These are phyloP conservation scores for Clamator glandarius DNA, from an alignment of 2,797 vertebrate genomes.

Conservation along the genomic window DNA sequence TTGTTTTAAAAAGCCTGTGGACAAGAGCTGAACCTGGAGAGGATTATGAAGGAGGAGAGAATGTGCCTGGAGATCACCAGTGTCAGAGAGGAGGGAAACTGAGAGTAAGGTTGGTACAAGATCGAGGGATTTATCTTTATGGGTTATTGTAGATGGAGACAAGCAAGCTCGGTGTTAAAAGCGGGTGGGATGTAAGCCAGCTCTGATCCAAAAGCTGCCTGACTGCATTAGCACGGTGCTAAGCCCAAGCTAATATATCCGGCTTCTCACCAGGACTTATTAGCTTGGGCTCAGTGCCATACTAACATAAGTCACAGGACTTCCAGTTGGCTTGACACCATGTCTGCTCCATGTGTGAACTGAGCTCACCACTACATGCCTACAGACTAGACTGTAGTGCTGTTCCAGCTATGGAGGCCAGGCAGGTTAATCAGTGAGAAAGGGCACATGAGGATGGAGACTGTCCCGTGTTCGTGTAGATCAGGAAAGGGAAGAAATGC, in stretches of 20 bases:
- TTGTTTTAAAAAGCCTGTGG: neutral
- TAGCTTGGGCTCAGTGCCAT: slow-evolving; percentile 69
- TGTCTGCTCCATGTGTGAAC: neutral
- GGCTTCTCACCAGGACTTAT: slow-evolving; percentile 72
- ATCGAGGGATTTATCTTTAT: slow-evolving; percentile 55
- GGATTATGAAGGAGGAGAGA: slow-evolving; percentile 23
- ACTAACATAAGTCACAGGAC: slow-evolving; percentile 56
- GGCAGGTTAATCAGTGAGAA: neutral
- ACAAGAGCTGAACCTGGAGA: slow-evolving; percentile 3
- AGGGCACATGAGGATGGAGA: neutral
- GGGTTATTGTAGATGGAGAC: slow-evolving; percentile 48
- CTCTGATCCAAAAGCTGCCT: slow-evolving; percentile 74
- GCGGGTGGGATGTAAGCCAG: slow-evolving; percentile 65
- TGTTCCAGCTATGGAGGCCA: neutral
- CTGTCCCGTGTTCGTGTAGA: accelerated
- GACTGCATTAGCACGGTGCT: slow-evolving; percentile 69
- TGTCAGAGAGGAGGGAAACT: slow-evolving; percentile 25
- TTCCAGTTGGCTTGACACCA: slow-evolving; percentile 55
- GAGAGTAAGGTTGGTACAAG: slow-evolving; percentile 58
- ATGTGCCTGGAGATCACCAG: neutral
- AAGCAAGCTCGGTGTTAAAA: slow-evolving; percentile 55
- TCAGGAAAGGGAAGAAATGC: neutral
- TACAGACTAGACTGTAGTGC: neutral
- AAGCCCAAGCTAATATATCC: slow-evolving; percentile 75
- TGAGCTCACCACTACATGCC: neutral